Evolutionary conservation across 1,140 invertebrate species (phyloP), one percentile per base, ranked within the genome.

Genomic region (Drosophila busckii): DNA sequence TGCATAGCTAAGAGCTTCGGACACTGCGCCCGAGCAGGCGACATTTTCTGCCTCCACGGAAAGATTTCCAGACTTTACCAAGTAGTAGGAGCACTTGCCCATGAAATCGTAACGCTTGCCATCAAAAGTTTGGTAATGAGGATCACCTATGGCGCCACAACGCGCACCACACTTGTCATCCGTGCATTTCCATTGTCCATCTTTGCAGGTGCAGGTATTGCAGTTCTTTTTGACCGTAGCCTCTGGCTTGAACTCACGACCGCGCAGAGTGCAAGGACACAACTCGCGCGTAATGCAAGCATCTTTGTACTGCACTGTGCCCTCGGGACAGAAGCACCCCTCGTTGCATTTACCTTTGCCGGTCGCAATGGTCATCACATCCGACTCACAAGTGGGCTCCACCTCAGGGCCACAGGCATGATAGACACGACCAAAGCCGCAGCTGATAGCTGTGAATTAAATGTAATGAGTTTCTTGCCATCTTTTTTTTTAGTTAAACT

Each of bases 71-170:
- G 89, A 87, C 63, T 93, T 92, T 1, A 96, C 88, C 28, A 97
- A 84, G 71, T 94, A 93, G 80, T 97, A 97, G 0, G 92, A 92
- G 87, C 96, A 97, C 55, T 93, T 92, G 5, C 95, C 95, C 93
- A 96, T 96, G 84, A 96, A 97, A 86, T 96, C 92, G 83, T 91
- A 97, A 4, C 90, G 90, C 46, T 91, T 91, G 0, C 95, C 95
- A 87, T 97, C 96, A 82, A 97, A 97, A 0, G 95, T 97, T 13
- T 91, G 91, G 87, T 96, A 97, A 88, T 97, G 96, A 2, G 96
- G 95, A 89, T 97, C 95, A 0, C 96, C 96, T 10, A 95, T 89
- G 0, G 93, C 92, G 0, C 93, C 90, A 85, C 96, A 96, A 12
- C 94, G 90, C 0, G 92, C 91, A 0, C 91, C 91, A 83, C 95